Percentiles rank a stretch among this genome's conserved stretches.
phyloP scores from a whole-genome alignment of 2,888 invertebrate species.

The Panopea generosa region DNA sequence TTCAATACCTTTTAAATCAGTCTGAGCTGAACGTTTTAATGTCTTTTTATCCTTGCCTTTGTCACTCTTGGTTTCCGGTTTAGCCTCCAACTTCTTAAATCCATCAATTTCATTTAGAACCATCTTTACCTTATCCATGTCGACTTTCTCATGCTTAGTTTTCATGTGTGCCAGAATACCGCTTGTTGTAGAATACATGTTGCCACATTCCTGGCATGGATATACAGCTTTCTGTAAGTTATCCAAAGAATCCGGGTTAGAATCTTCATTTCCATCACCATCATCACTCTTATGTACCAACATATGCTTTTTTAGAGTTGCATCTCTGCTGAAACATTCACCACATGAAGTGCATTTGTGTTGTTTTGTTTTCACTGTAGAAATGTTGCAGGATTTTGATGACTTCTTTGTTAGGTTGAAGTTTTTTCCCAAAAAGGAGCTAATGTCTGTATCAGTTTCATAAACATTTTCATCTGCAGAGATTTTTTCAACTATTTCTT shows the following conservation, averaged over 20 bases:
- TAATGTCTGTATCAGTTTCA: constrained; percentile 13
- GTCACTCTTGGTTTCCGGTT: constrained; percentile 7
- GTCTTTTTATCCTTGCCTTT: constrained; percentile 6
- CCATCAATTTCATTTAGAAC: constrained; percentile 19
- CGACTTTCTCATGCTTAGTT: constrained; percentile 34
- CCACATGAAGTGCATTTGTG: constrained; percentile 38
- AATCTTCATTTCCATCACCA: constrained; percentile 1
- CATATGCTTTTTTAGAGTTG: constrained; percentile 36
- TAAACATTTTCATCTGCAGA: too few relatives aligned
- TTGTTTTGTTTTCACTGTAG: constrained; percentile 28
- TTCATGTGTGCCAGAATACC: constrained; percentile 38
- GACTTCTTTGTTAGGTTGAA: constrained; percentile 36
- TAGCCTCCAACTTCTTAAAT: constrained; percentile 10
- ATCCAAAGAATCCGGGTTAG: neutral
- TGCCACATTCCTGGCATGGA: constrained; percentile 43
- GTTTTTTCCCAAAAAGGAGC: constrained; percentile 34
- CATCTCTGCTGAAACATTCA: constrained; percentile 30
- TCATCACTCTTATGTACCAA: neutral
- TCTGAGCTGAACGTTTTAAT: constrained; percentile 5
- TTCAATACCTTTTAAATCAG: neutral
- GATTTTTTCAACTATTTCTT: too few relatives aligned
- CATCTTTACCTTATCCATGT: constrained; percentile 1
- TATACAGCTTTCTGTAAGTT: constrained; percentile 31
- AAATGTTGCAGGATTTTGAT: constrained; percentile 7
- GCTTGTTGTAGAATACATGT: constrained; percentile 42